These are phyloP conservation scores for Nowickia ferox DNA, from an alignment of 2,888 invertebrate genomes.

Conservation along the genomic window DNA sequence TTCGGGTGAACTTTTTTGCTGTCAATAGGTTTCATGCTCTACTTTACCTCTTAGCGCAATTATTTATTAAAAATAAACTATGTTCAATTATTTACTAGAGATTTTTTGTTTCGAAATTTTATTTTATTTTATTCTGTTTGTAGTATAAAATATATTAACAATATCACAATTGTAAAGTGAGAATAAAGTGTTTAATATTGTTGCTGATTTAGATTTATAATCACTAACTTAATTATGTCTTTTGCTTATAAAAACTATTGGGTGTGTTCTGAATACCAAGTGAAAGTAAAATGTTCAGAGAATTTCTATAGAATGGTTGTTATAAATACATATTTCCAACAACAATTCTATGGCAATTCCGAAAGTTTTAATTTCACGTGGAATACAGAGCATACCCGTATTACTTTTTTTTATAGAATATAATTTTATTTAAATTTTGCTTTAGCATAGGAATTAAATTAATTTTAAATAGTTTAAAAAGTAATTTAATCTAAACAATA, in stretches of 20 bases:
- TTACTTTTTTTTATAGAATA: constrained; percentile 7
- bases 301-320: too few relatives aligned
- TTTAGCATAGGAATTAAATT: constrained; percentile 36
- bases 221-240: constrained; percentile 55
- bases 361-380: too few relatives aligned
- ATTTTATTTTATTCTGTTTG: constrained; percentile 41
- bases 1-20: too few relatives aligned
- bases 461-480: constrained; percentile 50
- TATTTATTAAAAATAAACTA: too few relatives aligned
- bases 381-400: too few relatives aligned
- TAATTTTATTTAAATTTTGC: constrained; percentile 15
- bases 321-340: too few relatives aligned
- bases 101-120: constrained; percentile 28
- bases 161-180: constrained; percentile 73
- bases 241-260: constrained; percentile 46
- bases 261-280: not conserved
- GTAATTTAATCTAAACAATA: constrained; percentile 43
- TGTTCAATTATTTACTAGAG: too few relatives aligned
- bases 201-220: constrained; percentile 39
- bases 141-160: constrained; percentile 71
- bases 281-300: too few relatives aligned
- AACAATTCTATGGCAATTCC: too few relatives aligned
- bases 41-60: too few relatives aligned
- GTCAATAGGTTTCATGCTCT: too few relatives aligned
- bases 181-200: constrained; percentile 2